These are phyloP conservation scores for Ciconia nigra DNA, from an alignment of 2,797 vertebrate species.

Conservation along the genomic window DNA sequence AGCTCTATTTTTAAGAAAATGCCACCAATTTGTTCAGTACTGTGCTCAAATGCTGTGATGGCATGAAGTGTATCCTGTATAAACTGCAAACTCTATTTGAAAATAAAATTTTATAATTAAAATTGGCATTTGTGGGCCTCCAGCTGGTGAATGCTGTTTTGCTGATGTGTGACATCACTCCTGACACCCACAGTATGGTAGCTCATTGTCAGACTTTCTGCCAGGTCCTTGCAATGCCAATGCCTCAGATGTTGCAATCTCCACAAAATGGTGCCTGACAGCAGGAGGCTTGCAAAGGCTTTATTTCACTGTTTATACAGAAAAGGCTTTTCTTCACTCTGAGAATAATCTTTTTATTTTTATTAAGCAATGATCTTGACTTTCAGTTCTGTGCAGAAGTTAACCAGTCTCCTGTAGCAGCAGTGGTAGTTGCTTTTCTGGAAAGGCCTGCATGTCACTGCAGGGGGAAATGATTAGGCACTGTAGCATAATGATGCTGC, in stretches of 20 bases:
- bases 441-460: accelerated
- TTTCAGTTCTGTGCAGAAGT: not conserved
- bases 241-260: slow-evolving; percentile 1
- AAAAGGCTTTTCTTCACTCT: not conserved
- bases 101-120: slow-evolving; percentile 63
- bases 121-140: slow-evolving; percentile 46
- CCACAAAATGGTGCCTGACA: not conserved
- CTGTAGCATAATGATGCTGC: accelerated
- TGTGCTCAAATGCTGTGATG: not conserved
- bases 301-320: not conserved
- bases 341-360: not conserved
- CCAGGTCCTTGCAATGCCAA: slow-evolving; percentile 5
- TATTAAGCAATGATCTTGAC: not conserved
- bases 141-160: slow-evolving; percentile 59
- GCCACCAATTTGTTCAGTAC: not conserved
- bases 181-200: slow-evolving; percentile 54
- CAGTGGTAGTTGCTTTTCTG: not conserved
- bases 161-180: slow-evolving; percentile 33
- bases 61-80: not conserved
- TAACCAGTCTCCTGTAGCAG: not conserved
- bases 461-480: not conserved
- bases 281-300: slow-evolving; percentile 13
- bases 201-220: slow-evolving; percentile 11
- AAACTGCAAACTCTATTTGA: slow-evolving; percentile 38
- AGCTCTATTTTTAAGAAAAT: not conserved